Evolutionary conservation across 2,113 vertebrate genomes (phyloP).

Genomic region (Misgurnus mizolepis): DNA sequence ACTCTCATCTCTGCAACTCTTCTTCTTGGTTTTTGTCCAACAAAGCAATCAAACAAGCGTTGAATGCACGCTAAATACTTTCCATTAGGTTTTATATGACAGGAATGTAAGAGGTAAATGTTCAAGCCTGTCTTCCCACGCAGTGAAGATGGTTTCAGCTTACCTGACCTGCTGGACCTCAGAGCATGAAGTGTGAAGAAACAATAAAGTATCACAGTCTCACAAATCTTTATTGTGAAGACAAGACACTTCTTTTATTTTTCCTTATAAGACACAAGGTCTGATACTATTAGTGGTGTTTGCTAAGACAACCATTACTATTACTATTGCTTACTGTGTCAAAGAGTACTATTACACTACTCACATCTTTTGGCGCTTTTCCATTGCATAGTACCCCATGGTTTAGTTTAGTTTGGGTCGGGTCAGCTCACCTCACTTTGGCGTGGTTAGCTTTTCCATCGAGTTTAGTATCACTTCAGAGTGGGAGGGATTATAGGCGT

Average conservation of each 20-base stretch:
- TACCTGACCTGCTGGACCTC: conserved; percentile 17
- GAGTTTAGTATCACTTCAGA: too few relatives aligned
- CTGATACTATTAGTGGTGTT: background rate
- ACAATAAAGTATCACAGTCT: background rate
- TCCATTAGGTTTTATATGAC: conserved; percentile 41
- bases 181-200: conserved; percentile 5
- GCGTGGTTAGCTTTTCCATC: too few relatives aligned
- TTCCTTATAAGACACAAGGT: background rate
- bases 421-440: too few relatives aligned
- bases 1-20: background rate
- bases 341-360: background rate
- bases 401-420: too few relatives aligned
- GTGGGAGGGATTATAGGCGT: too few relatives aligned
- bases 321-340: background rate
- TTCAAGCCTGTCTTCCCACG: conserved; percentile 26
- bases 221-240: background rate
- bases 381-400: too few relatives aligned
- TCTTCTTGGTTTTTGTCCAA: background rate
- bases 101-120: conserved; percentile 35
- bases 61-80: conserved; percentile 23
- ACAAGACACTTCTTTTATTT: background rate
- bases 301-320: too few relatives aligned
- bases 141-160: conserved; percentile 23
- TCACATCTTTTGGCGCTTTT: too few relatives aligned
- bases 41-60: background rate